These are phyloP conservation scores for Tiliqua scincoides DNA, from an alignment of 2,113 vertebrate genomes.

Conservation along the genomic window DNA sequence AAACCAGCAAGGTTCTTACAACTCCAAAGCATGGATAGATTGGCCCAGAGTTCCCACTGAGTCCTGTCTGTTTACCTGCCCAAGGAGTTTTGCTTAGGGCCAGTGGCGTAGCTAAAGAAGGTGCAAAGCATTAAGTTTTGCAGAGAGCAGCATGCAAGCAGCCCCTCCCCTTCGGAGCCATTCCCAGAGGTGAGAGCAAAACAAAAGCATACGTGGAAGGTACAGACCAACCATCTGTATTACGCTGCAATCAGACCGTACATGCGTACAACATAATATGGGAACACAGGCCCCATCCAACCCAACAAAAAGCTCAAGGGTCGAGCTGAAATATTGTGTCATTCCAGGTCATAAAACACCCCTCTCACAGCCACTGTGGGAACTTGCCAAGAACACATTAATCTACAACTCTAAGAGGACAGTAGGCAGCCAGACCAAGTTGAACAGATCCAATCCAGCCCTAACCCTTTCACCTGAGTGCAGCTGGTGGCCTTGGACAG, in stretches of 20 bases:
- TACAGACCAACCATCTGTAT: too few species aligned
- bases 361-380: not conserved
- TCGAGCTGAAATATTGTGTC: not conserved
- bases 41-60: conserved; percentile 51
- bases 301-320: not conserved
- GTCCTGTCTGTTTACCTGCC: conserved; percentile 48
- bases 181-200: too few species aligned
- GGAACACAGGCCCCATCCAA: too few species aligned
- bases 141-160: too few species aligned
- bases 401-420: not conserved
- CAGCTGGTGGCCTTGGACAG: fast-evolving
- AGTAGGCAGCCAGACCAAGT: not conserved
- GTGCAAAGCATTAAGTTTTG: too few species aligned
- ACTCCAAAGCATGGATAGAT: conserved; percentile 64
- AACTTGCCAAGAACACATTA: not conserved
- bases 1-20: conserved; percentile 71
- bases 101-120: too few species aligned
- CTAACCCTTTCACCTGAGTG: not conserved
- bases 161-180: too few species aligned
- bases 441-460: not conserved
- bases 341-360: not conserved
- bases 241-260: too few species aligned
- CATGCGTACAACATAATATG: too few species aligned
- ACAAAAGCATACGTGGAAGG: too few species aligned
- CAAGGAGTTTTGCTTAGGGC: conserved; percentile 33